phyloP scores from a whole-genome alignment of 2,888 invertebrate species.

The Exocentrus adspersus region DNA sequence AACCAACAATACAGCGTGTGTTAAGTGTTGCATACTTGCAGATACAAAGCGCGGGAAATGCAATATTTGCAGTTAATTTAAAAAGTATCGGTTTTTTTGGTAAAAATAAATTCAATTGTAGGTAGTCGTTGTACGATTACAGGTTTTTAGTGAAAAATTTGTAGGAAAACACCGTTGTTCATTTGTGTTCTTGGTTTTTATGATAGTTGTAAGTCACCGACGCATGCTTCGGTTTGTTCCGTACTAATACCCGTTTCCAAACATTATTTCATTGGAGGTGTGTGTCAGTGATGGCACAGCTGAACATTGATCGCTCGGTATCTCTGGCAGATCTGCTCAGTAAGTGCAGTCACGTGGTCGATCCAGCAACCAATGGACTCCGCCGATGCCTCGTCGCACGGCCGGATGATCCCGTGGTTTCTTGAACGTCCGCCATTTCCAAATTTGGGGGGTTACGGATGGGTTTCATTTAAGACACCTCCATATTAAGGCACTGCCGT shows the following conservation, averaged over 20 bases:
- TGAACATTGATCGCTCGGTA: constrained; percentile 69
- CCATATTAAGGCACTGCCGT: constrained; percentile 68
- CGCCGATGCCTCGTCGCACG: constrained; percentile 68
- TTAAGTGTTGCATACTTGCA: too few relatives aligned
- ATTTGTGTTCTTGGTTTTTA: too few relatives aligned
- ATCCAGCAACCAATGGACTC: constrained; percentile 69
- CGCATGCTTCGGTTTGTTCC: constrained; percentile 14
- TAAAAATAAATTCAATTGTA: neutral
- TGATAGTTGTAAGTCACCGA: constrained; percentile 21
- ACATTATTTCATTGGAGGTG: constrained; percentile 63
- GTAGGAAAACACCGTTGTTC: too few relatives aligned
- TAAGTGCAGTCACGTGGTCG: constrained; percentile 72
- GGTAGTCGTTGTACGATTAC: too few relatives aligned
- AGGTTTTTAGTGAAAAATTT: neutral
- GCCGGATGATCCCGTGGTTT: constrained; percentile 65
- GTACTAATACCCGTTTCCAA: constrained; percentile 41
- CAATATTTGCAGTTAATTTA: neutral
- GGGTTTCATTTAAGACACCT: constrained; percentile 69
- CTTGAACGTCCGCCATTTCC: constrained; percentile 74
- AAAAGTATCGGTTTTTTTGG: neutral
- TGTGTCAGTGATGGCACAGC: constrained; percentile 72
- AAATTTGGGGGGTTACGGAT: constrained; percentile 70
- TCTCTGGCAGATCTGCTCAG: constrained; percentile 72
- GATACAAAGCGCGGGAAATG: neutral
- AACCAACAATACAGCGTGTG: too few relatives aligned